Evolutionary conservation across 2,113 vertebrate species (phyloP).

Genomic region (Nerophis lumbriciformis): DNA sequence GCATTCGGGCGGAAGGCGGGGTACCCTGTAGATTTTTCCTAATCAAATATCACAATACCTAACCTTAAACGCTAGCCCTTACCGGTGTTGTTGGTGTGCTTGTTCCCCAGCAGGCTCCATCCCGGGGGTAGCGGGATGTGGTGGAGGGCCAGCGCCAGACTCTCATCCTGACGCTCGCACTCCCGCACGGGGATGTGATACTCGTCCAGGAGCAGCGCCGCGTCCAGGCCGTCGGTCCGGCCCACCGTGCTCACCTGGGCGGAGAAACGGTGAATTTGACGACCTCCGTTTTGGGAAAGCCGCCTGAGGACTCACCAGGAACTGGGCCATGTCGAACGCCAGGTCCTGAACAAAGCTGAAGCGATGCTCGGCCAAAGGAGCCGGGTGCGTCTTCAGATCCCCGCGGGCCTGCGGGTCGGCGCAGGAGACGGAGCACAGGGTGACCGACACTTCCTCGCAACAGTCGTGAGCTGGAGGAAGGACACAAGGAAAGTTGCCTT

Average conservation of each 20-base stretch:
- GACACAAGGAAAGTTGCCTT: not conserved
- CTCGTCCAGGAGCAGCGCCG: slow-evolving; percentile 81
- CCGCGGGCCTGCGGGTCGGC: slow-evolving; percentile 64
- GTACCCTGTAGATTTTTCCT: no score
- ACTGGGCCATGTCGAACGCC: slow-evolving; percentile 89
- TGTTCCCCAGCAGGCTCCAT: slow-evolving; percentile 86
- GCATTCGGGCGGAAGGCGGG: no score
- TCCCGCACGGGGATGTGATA: slow-evolving; percentile 81
- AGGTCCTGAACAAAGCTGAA: slow-evolving; percentile 89
- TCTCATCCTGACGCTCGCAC: slow-evolving; percentile 84
- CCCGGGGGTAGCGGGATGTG: slow-evolving; percentile 81
- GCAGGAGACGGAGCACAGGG: slow-evolving; percentile 76
- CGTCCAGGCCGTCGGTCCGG: slow-evolving; percentile 81
- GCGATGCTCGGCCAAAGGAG: slow-evolving; percentile 76
- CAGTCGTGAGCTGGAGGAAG: slow-evolving; percentile 82
- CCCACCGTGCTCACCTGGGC: slow-evolving; percentile 81
- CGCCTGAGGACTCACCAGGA: slow-evolving; percentile 70
- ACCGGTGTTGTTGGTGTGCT: slow-evolving; percentile 55
- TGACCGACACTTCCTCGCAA: slow-evolving; percentile 86
- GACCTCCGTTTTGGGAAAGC: not conserved
- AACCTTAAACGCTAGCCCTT: slow-evolving; percentile 10
- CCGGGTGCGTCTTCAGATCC: slow-evolving; percentile 40
- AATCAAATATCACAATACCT: not conserved
- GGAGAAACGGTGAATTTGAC: not conserved
- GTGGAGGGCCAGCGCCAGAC: slow-evolving; percentile 82